Conservation (phyloP, 2,888 invertebrate species). For the Xiphydria camelus region DNA sequence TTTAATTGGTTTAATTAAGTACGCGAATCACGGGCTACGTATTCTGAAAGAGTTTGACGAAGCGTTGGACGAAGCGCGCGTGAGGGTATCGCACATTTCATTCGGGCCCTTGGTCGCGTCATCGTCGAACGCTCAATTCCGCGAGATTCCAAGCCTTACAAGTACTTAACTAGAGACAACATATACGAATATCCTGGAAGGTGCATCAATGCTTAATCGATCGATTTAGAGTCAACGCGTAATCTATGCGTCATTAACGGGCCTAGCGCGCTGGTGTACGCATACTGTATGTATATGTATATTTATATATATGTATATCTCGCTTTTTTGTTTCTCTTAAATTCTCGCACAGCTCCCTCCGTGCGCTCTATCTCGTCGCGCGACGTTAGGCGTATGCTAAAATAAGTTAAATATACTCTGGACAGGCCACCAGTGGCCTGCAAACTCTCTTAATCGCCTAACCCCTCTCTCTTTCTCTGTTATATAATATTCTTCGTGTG, state of each 20-base stretch:
- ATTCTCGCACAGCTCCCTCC: too few species aligned
- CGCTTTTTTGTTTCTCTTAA: too few species aligned
- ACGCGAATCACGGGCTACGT: constrained; percentile 27
- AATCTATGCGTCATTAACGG: too few species aligned
- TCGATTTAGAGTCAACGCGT: neutral
- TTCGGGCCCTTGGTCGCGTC: too few species aligned
- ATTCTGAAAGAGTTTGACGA: too few species aligned
- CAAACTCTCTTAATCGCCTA: constrained; percentile 25
- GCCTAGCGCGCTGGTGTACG: too few species aligned
- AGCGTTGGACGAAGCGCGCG: too few species aligned
- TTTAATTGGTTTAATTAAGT: constrained; percentile 25
- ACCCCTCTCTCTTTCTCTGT: constrained; percentile 15
- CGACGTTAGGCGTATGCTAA: constrained; percentile 48
- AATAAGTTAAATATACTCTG: constrained; percentile 43
- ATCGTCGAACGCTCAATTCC: neutral
- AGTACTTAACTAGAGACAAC: constrained; percentile 50
- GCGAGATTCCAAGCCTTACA: constrained; percentile 19
- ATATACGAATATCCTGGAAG: constrained; percentile 42
- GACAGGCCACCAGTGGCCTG: constrained; percentile 36
- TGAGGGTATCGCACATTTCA: too few species aligned
- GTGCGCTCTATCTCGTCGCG: too few species aligned
- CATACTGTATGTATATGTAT: too few species aligned
- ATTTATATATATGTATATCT: too few species aligned
- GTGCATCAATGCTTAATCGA: constrained; percentile 32
- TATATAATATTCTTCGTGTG: too few species aligned